Evolutionary conservation across 2,888 invertebrate species (phyloP), one percentile per base, ranked within the genome.

Genomic region (Scaptomyza polygonia): DNA sequence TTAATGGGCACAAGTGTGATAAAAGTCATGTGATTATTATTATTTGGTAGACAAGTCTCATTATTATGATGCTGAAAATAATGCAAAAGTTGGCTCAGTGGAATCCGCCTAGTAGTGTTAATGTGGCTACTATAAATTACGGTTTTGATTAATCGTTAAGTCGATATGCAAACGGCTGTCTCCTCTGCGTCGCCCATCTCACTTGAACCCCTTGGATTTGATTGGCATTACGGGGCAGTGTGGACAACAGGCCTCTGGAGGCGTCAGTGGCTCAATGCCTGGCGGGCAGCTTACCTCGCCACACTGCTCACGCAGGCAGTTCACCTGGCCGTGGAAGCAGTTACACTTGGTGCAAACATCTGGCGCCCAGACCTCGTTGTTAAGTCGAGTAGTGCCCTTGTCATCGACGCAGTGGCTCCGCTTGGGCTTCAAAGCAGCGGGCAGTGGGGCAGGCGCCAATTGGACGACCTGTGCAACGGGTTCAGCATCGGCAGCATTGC

Each of bases 311-410:
- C 90, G 91, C 64, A 91, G 89, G 63, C 93, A 93, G 34, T 91
- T 92, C 5, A 93, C 90, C 76, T 92, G 92, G 14, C 90, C 90
- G 58, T 91, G 91, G 88, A 92, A 90, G 67, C 93, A 93, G 67
- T 91, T 89, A 73, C 93, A 93, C 61, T 91, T 90, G 47, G 92
- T 93, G 78, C 93, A 93, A 29, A 89, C 90, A 72, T 93, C 92
- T 59, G 89, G 89, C 6, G 89, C 82, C 93, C 93, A 93, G 40
- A 90, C 86, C 76, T 93, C 93, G 61, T 92, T 92, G 77, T 92
- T 92, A 47, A 91, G 79, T 39, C 93, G 90, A 47, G 90, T 89
- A 39, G 86, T 90, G 16, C 92, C 92, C 7, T 88, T 90, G 36
- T 89, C 88, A 72, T 92, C 92, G 42, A 91, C 89, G 67, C 92